phyloP scores from a whole-genome alignment of 1,140 invertebrate genomes.

The Dufourea novaeangliae region DNA sequence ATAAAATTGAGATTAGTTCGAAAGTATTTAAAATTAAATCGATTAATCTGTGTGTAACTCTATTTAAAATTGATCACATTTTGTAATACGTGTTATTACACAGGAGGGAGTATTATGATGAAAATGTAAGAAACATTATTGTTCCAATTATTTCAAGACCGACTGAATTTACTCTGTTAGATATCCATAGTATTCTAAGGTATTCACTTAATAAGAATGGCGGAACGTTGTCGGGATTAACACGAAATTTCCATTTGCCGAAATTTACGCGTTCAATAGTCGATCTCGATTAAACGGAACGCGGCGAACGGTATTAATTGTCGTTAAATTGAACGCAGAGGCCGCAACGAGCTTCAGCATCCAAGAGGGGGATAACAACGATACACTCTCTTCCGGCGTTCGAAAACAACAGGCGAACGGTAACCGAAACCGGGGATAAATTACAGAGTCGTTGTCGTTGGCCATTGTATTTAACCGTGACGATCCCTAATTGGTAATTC shows the following conservation, averaged over 20 bases:
- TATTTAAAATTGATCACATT: too few species aligned
- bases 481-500: conserved; percentile 75
- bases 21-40: too few species aligned
- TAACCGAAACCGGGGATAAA: conserved; percentile 73
- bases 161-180: too few species aligned
- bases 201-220: background rate
- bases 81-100: too few species aligned
- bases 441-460: conserved; percentile 77
- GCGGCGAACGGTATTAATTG: conserved; percentile 59
- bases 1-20: too few species aligned
- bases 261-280: background rate
- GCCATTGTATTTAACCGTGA: conserved; percentile 76
- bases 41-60: too few species aligned
- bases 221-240: background rate
- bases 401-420: conserved; percentile 31
- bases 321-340: conserved; percentile 55
- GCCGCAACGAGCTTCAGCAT: conserved; percentile 12
- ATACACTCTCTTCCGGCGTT: conserved; percentile 26
- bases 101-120: too few species aligned
- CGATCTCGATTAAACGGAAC: conserved; percentile 21
- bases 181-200: too few species aligned
- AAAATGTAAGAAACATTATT: too few species aligned
- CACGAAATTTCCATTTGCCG: background rate
- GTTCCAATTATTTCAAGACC: too few species aligned
- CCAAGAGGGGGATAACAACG: background rate